Base-by-base conservation (phyloP, 2,888 invertebrate species). In the Xanthorhoe spadicearia region DNA sequence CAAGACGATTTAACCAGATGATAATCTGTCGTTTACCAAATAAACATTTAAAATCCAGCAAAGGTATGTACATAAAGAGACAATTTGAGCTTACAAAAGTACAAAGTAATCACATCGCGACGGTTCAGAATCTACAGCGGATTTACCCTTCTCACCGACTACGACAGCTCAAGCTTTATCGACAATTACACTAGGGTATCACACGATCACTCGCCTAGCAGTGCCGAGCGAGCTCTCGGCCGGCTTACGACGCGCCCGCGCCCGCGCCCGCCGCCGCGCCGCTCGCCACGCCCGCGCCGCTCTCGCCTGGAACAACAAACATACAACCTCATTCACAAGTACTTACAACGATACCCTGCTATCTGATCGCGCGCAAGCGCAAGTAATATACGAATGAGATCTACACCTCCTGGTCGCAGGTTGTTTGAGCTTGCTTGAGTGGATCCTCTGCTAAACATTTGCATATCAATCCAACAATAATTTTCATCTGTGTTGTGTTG, bases 11-110 rank as follows among this genome's bases (percentile, higher is more conserved):
- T 83, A 83, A 87, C 86, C 86, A 86, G 88, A 86, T 78, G 81
- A 82, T 83, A 82, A 87, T 87, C 87, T 86, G 88, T 88, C 89
- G 87, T 86, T 87, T 84, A 82, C 83, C 85, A 80, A 85, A 84
- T 84, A 83, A 85, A 83, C 81, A 81, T 81, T 80, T 78, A 78
- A 83, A 88, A 89, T 86, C 83, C 86, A 85, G 85, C 82, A 80
- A 87, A 90, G 85, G 89, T 91, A 92, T 92, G 85, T 92, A 91
- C 90, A 92, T 84, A 88, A 87, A 84, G 84, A 86, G 88, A 86
- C 85, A 88, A 88, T 90, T 90, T 89, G 92, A 92, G 89, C 91
- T 91, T 92, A 92, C 90, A 92, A 91, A 92, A 92, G 90, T 92
- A 92, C 90, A 91, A 92, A 92, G 87, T 86, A 87, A 91, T 89